phyloP scores from a whole-genome alignment of 1,140 invertebrate species.

The Pemphigus obesinymphae region DNA sequence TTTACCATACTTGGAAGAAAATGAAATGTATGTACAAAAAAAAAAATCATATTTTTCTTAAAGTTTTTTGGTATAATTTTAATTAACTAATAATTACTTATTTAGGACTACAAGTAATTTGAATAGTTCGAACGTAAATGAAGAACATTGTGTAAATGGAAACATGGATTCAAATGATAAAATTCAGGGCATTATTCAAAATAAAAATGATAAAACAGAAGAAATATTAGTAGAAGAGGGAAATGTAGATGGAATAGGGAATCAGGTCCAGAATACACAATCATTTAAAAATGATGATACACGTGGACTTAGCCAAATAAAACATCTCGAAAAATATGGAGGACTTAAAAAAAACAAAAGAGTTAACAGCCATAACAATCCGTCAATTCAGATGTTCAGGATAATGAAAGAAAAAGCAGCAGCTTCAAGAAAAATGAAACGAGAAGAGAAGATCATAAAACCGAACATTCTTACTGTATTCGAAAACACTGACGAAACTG shows the following conservation, averaged over 20 bases:
- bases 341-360: too few relatives aligned
- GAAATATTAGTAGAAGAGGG: neutral
- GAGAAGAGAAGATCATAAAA: neutral
- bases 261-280: too few relatives aligned
- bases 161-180: neutral
- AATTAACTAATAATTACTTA: neutral
- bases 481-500: neutral
- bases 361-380: neutral
- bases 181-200: neutral
- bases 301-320: neutral
- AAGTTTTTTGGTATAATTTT: neutral
- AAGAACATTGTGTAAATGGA: neutral
- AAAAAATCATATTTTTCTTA: neutral
- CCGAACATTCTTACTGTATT: neutral
- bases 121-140: neutral
- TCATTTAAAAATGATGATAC: neutral
- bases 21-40: neutral
- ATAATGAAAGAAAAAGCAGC: neutral
- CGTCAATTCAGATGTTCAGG: neutral
- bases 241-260: too few relatives aligned
- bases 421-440: neutral
- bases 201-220: neutral
- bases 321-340: neutral
- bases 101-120: neutral
- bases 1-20: neutral